A percentile compares a stretch with the other conserved stretches of the same genome.
Conservation (phyloP, 2,113 vertebrate genomes). For the Macquaria ambigua region DNA sequence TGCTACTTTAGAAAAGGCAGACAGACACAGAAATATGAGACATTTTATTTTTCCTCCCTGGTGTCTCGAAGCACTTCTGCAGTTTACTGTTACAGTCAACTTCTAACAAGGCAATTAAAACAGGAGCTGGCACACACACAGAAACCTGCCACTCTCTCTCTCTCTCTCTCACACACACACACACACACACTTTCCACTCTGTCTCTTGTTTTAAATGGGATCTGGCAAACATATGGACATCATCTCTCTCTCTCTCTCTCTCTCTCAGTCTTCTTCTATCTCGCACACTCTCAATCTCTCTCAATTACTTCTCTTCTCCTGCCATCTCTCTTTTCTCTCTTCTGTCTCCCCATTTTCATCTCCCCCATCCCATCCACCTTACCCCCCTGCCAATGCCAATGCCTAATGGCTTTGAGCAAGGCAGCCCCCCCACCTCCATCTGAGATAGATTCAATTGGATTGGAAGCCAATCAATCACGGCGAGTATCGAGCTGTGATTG, state of each 20-base stretch:
- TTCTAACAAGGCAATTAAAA: constrained; percentile 72
- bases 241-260: constrained; percentile 25
- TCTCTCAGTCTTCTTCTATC: constrained; percentile 39
- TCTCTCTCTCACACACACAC: background rate
- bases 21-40: constrained; percentile 43
- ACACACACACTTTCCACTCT: constrained; percentile 16
- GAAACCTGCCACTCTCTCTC: background rate
- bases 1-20: background rate
- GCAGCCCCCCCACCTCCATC: constrained; percentile 39
- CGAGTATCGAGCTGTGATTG: constrained; percentile 81
- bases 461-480: constrained; percentile 81
- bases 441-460: constrained; percentile 80
- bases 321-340: constrained; percentile 46
- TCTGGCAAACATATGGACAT: constrained; percentile 36
- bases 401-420: constrained; percentile 71
- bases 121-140: constrained; percentile 49
- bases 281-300: constrained; percentile 54
- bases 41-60: constrained; percentile 21
- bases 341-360: constrained; percentile 4
- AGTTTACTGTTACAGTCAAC: constrained; percentile 67
- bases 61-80: constrained; percentile 43
- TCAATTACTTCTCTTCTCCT: constrained; percentile 58
- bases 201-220: constrained; percentile 25
- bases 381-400: constrained; percentile 61
- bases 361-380: background rate